Evolutionary conservation across 2,113 vertebrate species (phyloP).

Genomic region (Colinus virginianus): DNA sequence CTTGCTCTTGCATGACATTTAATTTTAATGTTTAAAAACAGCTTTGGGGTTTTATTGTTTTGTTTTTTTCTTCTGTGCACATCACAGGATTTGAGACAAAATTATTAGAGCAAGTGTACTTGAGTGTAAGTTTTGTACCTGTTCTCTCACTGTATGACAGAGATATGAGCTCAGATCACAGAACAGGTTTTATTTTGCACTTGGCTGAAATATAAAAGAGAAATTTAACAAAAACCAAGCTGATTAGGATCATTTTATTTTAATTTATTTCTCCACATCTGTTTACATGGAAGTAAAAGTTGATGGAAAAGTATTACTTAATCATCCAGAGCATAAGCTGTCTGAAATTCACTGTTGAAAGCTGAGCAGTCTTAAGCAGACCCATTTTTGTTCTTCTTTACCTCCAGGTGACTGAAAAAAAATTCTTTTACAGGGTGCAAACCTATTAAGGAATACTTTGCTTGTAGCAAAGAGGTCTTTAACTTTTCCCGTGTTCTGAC

Average conservation of each 20-base stretch:
- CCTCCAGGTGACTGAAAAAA: background rate
- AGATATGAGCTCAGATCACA: background rate
- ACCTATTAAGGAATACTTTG: background rate
- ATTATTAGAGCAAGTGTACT: background rate
- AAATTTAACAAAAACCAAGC: background rate
- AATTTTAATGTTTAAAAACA: background rate
- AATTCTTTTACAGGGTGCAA: background rate
- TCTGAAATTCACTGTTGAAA: slow-evolving; percentile 1
- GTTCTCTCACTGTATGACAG: background rate
- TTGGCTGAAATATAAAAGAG: background rate
- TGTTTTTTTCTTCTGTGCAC: background rate
- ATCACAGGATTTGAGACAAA: background rate
- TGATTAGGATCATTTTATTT: background rate
- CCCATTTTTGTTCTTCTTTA: background rate
- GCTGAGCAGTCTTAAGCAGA: background rate
- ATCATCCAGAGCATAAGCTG: background rate
- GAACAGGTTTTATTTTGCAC: background rate
- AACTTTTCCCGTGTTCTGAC: background rate
- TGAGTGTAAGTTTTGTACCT: background rate
- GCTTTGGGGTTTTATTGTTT: background rate
- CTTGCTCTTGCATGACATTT: background rate
- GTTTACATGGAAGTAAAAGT: slow-evolving; percentile 15
- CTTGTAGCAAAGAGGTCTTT: background rate
- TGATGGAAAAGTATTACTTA: background rate
- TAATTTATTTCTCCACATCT: slow-evolving; percentile 2